Evolutionary conservation across 2,888 invertebrate species (phyloP).

Genomic region (Acanthosoma haemorrhoidale): DNA sequence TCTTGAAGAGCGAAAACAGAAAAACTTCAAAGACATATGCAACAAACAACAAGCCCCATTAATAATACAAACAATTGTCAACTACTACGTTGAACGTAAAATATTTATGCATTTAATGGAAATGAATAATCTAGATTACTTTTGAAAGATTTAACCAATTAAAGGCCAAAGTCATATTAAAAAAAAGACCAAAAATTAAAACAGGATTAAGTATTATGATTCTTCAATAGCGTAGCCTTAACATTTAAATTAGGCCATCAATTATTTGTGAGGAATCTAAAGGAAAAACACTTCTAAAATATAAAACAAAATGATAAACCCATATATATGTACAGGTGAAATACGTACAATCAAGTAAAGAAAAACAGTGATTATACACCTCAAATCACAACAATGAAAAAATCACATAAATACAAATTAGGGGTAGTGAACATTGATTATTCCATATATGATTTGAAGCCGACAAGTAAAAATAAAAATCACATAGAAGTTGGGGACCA

Average conservation of each 20-base stretch:
- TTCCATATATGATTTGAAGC: conserved; percentile 18
- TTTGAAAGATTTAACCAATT: not conserved
- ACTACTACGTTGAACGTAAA: not conserved
- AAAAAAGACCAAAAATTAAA: not conserved
- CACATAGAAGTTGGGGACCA: conserved; percentile 83
- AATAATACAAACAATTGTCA: not conserved
- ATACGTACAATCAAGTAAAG: not conserved
- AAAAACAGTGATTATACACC: not conserved
- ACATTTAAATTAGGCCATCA: not conserved
- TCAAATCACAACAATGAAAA: not conserved
- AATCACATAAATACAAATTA: not conserved
- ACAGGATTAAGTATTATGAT: not conserved
- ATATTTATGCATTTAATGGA: not conserved
- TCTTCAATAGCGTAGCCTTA: not conserved
- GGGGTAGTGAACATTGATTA: conserved; percentile 20
- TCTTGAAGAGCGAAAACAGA: not conserved
- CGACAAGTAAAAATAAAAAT: not conserved
- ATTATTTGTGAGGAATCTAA: not conserved
- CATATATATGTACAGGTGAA: not conserved
- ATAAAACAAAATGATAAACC: not conserved
- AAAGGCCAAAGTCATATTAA: not conserved
- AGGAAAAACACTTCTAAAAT: not conserved
- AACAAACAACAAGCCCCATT: conserved; percentile 17
- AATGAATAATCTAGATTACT: not conserved
- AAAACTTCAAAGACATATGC: conserved; percentile 24